Percentiles rank a stretch among this genome's conserved stretches.
These are phyloP conservation scores for Malthinus seriepunctatus DNA, from an alignment of 2,888 invertebrate genomes.

Conservation along the genomic window DNA sequence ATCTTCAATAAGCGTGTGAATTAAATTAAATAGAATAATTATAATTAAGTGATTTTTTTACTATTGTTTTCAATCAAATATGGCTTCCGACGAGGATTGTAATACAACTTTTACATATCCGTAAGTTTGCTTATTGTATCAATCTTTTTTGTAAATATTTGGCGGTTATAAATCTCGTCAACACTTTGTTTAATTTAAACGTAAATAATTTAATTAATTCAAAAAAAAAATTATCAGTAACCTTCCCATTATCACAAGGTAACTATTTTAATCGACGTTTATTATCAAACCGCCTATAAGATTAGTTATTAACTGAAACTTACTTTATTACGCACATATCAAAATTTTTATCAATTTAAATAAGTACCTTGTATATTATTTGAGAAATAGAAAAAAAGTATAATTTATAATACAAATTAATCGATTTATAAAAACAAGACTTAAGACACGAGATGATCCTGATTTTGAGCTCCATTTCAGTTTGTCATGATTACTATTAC, in stretches of 20 bases:
- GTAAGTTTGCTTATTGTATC: constrained; percentile 43
- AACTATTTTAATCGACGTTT: constrained; percentile 1
- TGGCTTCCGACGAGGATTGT: constrained; percentile 56
- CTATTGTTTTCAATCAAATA: constrained; percentile 35
- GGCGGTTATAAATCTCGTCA: no score
- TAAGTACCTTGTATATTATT: no score
- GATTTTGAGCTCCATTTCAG: no score
- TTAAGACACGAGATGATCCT: no score
- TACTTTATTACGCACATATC: neutral
- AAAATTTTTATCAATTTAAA: no score
- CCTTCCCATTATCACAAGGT: constrained; percentile 4
- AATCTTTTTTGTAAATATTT: no score
- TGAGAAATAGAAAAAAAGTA: no score
- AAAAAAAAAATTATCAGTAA: constrained; percentile 1
- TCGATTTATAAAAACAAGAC: no score
- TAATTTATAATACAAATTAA: no score
- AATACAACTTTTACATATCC: constrained; percentile 49
- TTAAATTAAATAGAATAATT: constrained; percentile 21
- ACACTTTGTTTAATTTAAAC: no score
- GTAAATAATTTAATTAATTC: neutral
- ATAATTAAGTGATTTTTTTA: constrained; percentile 28
- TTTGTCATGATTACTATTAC: no score
- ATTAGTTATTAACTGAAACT: neutral
- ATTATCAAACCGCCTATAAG: neutral
- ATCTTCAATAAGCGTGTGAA: constrained; percentile 23